Percentiles rank a stretch among this genome's conserved stretches.
phyloP scores from a whole-genome alignment of 2,888 invertebrate species.

The Oeneis ivallda region DNA sequence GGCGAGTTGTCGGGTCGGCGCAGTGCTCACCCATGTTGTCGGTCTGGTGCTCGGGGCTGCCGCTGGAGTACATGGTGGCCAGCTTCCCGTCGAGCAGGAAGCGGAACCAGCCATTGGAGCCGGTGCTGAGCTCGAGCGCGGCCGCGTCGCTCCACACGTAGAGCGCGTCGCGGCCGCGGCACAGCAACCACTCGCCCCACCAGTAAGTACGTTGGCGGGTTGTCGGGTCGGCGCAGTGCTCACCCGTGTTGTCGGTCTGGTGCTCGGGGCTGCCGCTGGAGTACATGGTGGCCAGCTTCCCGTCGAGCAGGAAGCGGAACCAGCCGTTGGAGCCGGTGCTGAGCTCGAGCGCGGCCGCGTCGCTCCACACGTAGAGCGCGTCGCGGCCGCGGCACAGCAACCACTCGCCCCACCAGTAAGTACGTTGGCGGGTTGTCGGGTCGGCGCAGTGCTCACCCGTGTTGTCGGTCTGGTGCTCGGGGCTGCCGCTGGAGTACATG shows the following conservation, averaged over 20 bases:
- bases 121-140: conserved; percentile 97
- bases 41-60: conserved; percentile 97
- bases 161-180: conserved; percentile 96
- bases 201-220: too few species aligned
- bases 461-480: conserved; percentile 78
- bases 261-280: conserved; percentile 96
- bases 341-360: conserved; percentile 96
- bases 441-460: too few species aligned
- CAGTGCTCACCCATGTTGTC: conserved; percentile 85
- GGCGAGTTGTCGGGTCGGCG: too few species aligned
- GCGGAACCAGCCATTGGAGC: conserved; percentile 99
- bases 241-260: not conserved
- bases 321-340: conserved; percentile 99
- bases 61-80: conserved; percentile 99
- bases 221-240: too few species aligned
- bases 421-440: too few species aligned
- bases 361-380: conserved; percentile 99
- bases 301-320: conserved; percentile 98
- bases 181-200: conserved; percentile 99
- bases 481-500: conserved; percentile 99
- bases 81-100: conserved; percentile 98
- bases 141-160: conserved; percentile 99
- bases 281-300: conserved; percentile 99
- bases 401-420: conserved; percentile 99
- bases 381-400: conserved; percentile 96